Evolutionary conservation across 1,140 invertebrate species (phyloP), one percentile per base, ranked within the genome.

Genomic region (Drosophila bifasciata): DNA sequence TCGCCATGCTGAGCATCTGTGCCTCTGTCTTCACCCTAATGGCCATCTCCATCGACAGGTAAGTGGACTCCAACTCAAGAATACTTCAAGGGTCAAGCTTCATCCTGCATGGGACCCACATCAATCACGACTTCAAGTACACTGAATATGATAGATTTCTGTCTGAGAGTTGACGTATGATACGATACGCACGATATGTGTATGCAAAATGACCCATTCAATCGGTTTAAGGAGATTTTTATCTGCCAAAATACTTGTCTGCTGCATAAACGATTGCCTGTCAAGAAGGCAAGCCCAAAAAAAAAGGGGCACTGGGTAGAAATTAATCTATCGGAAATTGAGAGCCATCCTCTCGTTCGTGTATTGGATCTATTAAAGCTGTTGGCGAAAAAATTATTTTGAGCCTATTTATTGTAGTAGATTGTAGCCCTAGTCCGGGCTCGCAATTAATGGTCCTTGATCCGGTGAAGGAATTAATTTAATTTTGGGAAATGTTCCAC

Each of bases 31-130:
- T 99, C 92, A 99, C 98, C 0, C 93, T 99, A 41, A 97, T 98
- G 95, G 97, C 98, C 57, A 98, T 99, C 74, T 97, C 97, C 55
- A 96, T 99, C 60, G 98, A 99, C 92, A 95, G 98, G 98, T 99
- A 92, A 95, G 95, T 92, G 11, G 63, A 51, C 21, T 39, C n/a
- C 32, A 1, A 8, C 32, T 28, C n/a, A 19, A 21, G 49, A 43
- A n/a, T n/a, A n/a, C n/a, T n/a, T n/a, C n/a, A n/a, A n/a, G n/a
- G n/a, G n/a, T n/a, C n/a, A n/a, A n/a, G n/a, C n/a, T n/a, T 21
- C 19, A 28, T 9, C 2, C 28, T 0, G 9, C 2, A 28, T n/a
- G n/a, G 19, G 44, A 36, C 70, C 69, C 70, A 40, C 68, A 68
- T 68, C 64, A 68, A 68, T 68, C 64, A 56, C 46, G 40, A n/a